Conservation (phyloP, 1,140 invertebrate genomes). For the Gryllus bimaculatus region DNA sequence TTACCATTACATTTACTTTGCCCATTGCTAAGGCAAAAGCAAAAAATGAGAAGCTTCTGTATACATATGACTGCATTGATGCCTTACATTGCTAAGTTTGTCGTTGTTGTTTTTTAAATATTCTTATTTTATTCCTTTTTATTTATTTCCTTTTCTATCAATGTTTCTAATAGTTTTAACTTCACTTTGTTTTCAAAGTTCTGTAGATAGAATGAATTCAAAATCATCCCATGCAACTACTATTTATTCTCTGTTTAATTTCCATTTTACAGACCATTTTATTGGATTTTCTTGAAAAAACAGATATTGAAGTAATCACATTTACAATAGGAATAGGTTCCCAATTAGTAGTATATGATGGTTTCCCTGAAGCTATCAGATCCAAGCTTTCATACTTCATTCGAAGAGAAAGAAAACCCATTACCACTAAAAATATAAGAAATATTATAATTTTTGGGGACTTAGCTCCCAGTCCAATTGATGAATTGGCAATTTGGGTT, state of each 20-base stretch:
- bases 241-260: background rate
- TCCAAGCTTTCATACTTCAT: conserved; percentile 59
- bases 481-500: conserved; percentile 65
- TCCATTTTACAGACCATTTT: background rate
- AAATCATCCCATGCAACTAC: too few species aligned
- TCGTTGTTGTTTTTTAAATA: background rate
- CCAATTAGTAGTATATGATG: background rate
- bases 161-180: too few species aligned
- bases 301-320: background rate
- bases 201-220: too few species aligned
- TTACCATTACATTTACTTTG: too few species aligned
- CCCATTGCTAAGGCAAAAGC: too few species aligned
- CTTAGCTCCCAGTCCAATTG: conserved; percentile 63
- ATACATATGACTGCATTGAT: too few species aligned
- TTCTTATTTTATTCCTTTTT: background rate
- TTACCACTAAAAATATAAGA: conserved; percentile 48
- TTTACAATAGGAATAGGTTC: background rate
- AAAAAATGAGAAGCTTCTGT: too few species aligned
- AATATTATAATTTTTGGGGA: conserved; percentile 63
- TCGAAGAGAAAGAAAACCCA: conserved; percentile 40
- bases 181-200: too few species aligned
- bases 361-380: conserved; percentile 34
- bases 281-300: background rate
- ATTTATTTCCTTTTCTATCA: background rate
- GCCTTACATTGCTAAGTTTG: background rate